Conservation (phyloP, 2,888 invertebrate species). For the Tinea pellionella region DNA sequence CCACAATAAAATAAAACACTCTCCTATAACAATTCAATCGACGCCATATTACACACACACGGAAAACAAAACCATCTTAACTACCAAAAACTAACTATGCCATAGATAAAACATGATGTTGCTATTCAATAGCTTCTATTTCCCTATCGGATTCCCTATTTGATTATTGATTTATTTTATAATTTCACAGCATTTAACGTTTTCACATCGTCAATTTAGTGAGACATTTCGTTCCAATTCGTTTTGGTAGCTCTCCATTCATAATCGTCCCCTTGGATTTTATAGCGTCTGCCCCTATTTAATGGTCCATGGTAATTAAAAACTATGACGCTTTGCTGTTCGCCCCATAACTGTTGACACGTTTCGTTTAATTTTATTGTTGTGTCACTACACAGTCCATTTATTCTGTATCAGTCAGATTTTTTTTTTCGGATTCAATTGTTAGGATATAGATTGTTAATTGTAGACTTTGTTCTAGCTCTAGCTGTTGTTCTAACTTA, state of each 20-base stretch:
- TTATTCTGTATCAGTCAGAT: neutral
- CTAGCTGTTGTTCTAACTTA: no score
- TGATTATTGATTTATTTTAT: neutral
- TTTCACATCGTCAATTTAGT: neutral
- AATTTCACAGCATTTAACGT: conserved; percentile 7
- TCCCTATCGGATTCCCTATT: neutral
- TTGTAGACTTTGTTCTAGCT: no score
- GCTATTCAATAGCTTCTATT: no score
- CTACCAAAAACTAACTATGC: no score
- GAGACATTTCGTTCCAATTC: neutral
- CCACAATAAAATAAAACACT: no score
- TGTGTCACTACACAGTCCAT: neutral
- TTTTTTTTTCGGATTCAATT: no score
- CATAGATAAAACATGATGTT: no score
- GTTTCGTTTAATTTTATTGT: conserved; percentile 16
- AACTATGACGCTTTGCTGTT: conserved; percentile 55
- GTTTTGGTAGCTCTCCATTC: neutral
- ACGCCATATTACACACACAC: no score
- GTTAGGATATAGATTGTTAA: no score
- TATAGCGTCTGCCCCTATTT: conserved; percentile 25
- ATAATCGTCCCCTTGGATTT: neutral
- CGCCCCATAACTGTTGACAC: conserved; percentile 33
- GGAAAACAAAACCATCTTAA: no score
- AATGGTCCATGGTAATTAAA: conserved; percentile 62
- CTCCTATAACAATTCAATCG: no score